These are phyloP conservation scores for Melinopterus prodromus DNA, from an alignment of 2,888 invertebrate species.

Conservation along the genomic window DNA sequence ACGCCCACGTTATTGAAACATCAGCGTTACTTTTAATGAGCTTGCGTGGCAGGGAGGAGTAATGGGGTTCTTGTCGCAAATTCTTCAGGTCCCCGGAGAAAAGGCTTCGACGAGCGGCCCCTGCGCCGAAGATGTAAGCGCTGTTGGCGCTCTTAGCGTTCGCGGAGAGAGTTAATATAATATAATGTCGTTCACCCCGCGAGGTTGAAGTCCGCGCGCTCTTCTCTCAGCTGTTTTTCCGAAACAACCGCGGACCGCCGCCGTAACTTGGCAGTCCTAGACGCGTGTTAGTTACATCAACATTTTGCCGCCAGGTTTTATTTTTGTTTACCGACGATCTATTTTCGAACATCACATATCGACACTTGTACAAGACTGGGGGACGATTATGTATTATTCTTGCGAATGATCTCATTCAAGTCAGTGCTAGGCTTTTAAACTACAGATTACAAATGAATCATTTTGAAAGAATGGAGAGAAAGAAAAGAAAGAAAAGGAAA, in stretches of 20 bases:
- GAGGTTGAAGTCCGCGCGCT: conserved; percentile 54
- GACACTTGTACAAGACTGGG: background rate
- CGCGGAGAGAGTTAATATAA: conserved; percentile 23
- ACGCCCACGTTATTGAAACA: background rate
- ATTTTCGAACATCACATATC: background rate
- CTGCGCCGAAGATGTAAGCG: background rate
- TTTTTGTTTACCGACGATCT: background rate
- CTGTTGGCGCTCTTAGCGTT: conserved; percentile 7
- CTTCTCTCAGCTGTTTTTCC: conserved; percentile 50
- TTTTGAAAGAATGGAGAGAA: too few relatives aligned
- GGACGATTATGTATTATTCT: background rate
- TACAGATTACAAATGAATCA: background rate
- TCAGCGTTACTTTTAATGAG: conserved; percentile 4
- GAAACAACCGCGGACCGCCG: background rate
- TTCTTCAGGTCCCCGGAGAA: background rate
- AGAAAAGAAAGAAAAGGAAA: too few relatives aligned
- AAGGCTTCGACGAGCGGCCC: background rate
- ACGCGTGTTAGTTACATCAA: background rate
- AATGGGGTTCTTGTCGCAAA: background rate
- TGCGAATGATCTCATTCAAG: background rate
- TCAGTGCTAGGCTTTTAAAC: background rate
- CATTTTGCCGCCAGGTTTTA: background rate
- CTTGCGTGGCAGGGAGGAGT: background rate
- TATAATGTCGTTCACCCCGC: conserved; percentile 54
- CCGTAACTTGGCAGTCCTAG: background rate